Conservation (phyloP, 2,888 invertebrate species). For the Acleris holmiana region DNA sequence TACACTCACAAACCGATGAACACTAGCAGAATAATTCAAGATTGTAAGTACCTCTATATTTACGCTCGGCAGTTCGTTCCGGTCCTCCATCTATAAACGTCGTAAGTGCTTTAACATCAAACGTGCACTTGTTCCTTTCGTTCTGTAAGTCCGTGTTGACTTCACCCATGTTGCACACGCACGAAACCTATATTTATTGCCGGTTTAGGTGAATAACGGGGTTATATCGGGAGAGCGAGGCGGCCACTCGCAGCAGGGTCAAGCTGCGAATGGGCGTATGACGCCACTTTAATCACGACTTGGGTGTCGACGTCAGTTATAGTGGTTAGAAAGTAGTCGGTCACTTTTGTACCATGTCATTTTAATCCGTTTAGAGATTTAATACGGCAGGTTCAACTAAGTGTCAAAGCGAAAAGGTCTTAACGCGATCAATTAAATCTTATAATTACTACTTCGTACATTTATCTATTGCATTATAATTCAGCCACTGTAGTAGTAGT, state of each 20-base stretch:
- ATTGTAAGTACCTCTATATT: conserved; percentile 60
- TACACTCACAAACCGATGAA: not conserved
- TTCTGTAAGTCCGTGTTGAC: conserved; percentile 87
- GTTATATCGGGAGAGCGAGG: not conserved
- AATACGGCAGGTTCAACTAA: too few species aligned
- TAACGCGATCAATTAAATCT: too few species aligned
- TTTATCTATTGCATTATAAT: too few species aligned
- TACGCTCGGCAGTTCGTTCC: conserved; percentile 87
- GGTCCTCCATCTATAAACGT: conserved; percentile 89
- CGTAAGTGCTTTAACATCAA: conserved; percentile 89
- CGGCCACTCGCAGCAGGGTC: not conserved
- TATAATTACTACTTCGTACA: too few species aligned
- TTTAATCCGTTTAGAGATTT: too few species aligned
- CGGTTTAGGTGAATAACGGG: not conserved
- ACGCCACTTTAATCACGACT: not conserved
- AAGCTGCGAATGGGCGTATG: not conserved
- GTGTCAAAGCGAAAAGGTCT: too few species aligned
- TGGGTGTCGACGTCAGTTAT: too few species aligned
- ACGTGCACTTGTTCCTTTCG: conserved; percentile 89
- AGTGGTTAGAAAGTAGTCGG: too few species aligned
- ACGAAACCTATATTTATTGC: not conserved
- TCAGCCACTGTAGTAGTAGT: too few species aligned
- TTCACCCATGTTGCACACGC: conserved; percentile 48
- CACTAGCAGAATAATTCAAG: not conserved
- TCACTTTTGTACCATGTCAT: too few species aligned